Base-by-base conservation (phyloP, 2,888 invertebrate genomes). In the Melieria omissa region DNA sequence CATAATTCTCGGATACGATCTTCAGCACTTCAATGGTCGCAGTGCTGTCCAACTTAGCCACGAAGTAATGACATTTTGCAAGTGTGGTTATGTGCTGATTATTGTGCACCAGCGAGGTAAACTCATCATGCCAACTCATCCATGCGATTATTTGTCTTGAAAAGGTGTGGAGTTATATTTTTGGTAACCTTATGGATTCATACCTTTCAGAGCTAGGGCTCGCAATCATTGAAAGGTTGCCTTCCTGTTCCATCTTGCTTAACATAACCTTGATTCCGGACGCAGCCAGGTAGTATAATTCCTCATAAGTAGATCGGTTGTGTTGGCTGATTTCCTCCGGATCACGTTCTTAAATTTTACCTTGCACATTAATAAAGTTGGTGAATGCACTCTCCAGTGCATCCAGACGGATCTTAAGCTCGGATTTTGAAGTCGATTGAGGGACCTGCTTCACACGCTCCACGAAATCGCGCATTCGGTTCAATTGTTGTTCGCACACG, bases 111-210 rank as follows among this genome's bases (percentile, higher is more conserved):
- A 70, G 57, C 5, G 41, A 71, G 10, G 60, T 60, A 54, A 74
- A 71, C 62, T 73, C 62, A 44, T 72, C 70, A 55, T 73, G 69
- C 74, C 73, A 74, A 9, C 71, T 71, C 66, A 74, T 71, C 71
- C 75, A 73, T 44, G 69, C 69, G 16, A 72, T 73, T 16, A 73
- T 69, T 45, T 65, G 68, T 65, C 65, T 70, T 74, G 74, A 71
- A 74, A 74, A 73, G 57, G 65, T 52, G 29, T 71, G 71, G 12
- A 73, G 52, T 12, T 73, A 54, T 60, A 75, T 75, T 73, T 75
- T 73, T 9, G 68, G 70, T 14, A 73, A 64, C 61, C 67, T 73
- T 63, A 71, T 71, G n/a, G 73, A 54, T 6, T 73, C 69, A 73
- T 73, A 69, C 62, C 70, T 74, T 72, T 74, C 70, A 9, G 62